Percentiles rank a stretch among this genome's conserved stretches.
Evolutionary conservation across 2,113 vertebrate species (phyloP).

Genomic region (Nanger granti): DNA sequence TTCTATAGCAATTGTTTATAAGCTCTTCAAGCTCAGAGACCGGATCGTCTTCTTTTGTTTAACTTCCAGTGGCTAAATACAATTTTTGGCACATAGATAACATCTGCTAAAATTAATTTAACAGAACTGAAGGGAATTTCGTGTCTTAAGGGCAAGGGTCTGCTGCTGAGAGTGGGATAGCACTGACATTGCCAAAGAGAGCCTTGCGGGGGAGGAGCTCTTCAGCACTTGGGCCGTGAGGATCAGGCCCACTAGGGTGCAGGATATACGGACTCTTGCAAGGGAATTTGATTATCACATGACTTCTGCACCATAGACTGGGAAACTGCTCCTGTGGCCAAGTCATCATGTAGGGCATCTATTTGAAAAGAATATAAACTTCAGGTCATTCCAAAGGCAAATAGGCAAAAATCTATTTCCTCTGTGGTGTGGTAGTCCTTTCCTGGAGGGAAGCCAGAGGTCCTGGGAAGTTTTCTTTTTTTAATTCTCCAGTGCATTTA

Average conservation of each 20-base stretch:
- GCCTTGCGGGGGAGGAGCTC: background rate
- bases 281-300: background rate
- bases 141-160: background rate
- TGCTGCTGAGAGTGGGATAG: background rate
- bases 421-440: background rate
- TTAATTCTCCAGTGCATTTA: background rate
- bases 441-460: constrained; percentile 36
- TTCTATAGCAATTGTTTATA: background rate
- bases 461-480: background rate
- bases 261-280: background rate
- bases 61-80: background rate
- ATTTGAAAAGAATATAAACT: constrained; percentile 46
- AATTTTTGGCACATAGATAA: background rate
- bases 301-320: background rate
- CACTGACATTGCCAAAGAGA: background rate
- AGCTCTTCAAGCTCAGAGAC: background rate
- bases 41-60: background rate
- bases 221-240: background rate
- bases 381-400: constrained; percentile 34
- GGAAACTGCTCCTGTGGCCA: constrained; percentile 18
- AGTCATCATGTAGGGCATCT: background rate
- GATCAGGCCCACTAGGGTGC: background rate
- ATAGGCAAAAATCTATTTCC: constrained; percentile 2
- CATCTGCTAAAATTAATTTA: background rate
- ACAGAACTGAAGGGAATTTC: background rate